These are phyloP conservation scores for Hermaeophaga mercurialis DNA, from an alignment of 2,888 invertebrate genomes.

Conservation along the genomic window DNA sequence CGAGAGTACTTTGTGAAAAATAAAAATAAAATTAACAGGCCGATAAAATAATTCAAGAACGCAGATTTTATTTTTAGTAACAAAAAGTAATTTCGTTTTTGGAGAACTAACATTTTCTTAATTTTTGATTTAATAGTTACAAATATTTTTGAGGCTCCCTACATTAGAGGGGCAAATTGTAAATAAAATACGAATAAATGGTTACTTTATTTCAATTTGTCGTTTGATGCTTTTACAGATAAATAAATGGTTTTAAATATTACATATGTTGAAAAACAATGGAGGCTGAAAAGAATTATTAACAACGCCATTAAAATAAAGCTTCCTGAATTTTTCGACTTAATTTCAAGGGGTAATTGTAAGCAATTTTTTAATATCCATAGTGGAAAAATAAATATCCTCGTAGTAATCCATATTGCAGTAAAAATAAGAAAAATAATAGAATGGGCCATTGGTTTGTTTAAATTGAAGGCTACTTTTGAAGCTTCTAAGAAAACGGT, in stretches of 20 bases:
- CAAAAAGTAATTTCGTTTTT: too few relatives aligned
- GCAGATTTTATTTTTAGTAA: too few relatives aligned
- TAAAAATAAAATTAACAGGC: too few relatives aligned
- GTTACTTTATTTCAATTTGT: neutral
- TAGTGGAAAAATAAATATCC: constrained; percentile 1
- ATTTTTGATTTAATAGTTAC: too few relatives aligned
- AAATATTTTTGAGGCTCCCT: too few relatives aligned
- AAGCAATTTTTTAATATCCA: neutral
- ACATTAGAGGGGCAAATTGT: too few relatives aligned
- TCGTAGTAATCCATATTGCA: neutral
- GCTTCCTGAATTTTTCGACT: neutral
- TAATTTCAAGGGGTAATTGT: neutral
- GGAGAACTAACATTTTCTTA: too few relatives aligned
- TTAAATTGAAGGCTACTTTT: neutral
- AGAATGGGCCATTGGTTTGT: neutral
- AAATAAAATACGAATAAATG: too few relatives aligned
- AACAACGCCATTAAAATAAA: neutral
- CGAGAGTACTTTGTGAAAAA: too few relatives aligned
- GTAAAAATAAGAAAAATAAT: neutral
- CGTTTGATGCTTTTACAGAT: neutral
- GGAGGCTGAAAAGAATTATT: neutral
- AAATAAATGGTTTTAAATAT: constrained; percentile 3
- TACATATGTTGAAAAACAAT: constrained; percentile 10
- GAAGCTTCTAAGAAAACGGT: constrained; percentile 5
- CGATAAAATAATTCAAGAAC: too few relatives aligned